These are phyloP conservation scores for Melopsittacus undulatus DNA, from an alignment of 2,797 vertebrate species.

Conservation along the genomic window DNA sequence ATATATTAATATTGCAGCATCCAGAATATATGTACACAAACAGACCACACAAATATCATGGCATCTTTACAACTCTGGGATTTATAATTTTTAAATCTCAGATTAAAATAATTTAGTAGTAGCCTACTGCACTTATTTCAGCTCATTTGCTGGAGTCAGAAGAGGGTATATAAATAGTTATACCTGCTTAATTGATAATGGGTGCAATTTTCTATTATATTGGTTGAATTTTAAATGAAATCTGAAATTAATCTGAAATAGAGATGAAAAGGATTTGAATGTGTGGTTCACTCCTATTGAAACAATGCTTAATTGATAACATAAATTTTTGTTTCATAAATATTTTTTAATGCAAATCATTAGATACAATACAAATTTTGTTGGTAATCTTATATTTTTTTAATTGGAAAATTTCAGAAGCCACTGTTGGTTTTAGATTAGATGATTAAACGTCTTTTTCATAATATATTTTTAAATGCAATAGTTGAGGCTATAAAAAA, in stretches of 20 bases:
- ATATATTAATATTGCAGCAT: constrained; percentile 3
- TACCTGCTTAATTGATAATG: neutral
- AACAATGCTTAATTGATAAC: neutral
- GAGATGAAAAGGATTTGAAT: neutral
- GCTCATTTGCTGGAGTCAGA: neutral
- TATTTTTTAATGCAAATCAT: neutral
- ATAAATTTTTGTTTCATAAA: neutral
- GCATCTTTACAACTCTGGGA: neutral
- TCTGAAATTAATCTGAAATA: neutral
- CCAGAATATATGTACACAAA: neutral
- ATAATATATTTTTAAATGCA: neutral
- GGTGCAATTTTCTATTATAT: neutral
- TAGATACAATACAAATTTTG: neutral
- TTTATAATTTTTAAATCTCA: neutral
- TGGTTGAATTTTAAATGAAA: neutral
- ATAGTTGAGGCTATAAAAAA: neutral
- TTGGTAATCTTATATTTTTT: neutral
- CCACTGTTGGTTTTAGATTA: neutral
- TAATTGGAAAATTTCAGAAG: neutral
- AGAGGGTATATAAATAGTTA: neutral
- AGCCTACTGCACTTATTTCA: neutral
- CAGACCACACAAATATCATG: neutral
- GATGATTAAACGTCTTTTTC: neutral
- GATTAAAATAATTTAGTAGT: neutral
- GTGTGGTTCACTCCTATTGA: neutral